Evolutionary conservation across 1,140 invertebrate genomes (phyloP).

Genomic region (Tetranychus cinnabarinus): DNA sequence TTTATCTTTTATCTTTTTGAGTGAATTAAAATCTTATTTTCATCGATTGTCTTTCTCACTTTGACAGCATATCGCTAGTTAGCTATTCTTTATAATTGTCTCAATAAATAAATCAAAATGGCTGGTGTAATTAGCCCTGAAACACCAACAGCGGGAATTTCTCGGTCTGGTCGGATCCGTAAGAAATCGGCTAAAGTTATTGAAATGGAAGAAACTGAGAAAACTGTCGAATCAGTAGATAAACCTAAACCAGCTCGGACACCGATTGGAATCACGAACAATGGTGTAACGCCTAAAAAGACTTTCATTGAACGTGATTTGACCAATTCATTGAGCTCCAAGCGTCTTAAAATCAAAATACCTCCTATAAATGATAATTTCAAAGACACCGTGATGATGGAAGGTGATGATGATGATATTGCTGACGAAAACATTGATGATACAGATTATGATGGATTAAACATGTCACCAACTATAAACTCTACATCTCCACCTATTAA

Average conservation of each 20-base stretch:
- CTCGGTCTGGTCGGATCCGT: constrained; percentile 57
- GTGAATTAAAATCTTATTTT: no score
- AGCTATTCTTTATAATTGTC: no score
- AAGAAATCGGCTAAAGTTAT: constrained; percentile 76
- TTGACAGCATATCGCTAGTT: no score
- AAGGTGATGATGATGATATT: not conserved
- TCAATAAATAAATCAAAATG: no score
- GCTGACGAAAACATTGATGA: not conserved
- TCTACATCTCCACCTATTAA: no score
- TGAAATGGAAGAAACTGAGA: constrained; percentile 54
- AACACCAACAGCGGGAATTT: constrained; percentile 23
- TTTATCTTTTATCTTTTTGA: no score
- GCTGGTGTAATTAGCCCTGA: not conserved
- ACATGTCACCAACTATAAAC: no score
- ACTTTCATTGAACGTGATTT: not conserved
- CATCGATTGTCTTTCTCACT: no score
- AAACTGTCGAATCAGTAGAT: not conserved
- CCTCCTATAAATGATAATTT: not conserved
- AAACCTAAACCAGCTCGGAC: not conserved
- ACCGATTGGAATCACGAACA: not conserved
- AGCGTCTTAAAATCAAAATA: not conserved
- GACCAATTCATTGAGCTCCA: not conserved
- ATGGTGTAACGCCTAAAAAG: not conserved
- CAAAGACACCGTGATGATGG: not conserved
- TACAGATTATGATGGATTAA: no score